A percentile compares a stretch with the other conserved stretches of the same genome.
phyloP scores from a whole-genome alignment of 2,888 invertebrate genomes.

The Cosmopolites sordidus region DNA sequence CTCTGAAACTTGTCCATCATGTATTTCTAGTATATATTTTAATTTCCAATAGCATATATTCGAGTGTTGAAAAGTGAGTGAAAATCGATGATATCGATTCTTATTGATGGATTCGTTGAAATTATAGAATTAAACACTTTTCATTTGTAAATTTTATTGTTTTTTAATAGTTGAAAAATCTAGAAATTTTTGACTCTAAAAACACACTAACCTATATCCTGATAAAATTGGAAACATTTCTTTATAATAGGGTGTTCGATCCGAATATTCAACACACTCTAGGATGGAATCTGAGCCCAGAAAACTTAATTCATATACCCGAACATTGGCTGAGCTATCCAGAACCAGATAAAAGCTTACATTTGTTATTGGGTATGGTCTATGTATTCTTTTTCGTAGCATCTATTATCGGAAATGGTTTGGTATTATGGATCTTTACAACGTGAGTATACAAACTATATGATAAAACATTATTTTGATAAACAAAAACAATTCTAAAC shows the following conservation, averaged over 20 bases:
- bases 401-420: constrained; percentile 69
- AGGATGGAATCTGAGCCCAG: constrained; percentile 74
- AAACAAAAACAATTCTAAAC: neutral
- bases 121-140: no score
- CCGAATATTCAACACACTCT: constrained; percentile 40
- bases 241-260: constrained; percentile 13
- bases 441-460: constrained; percentile 30
- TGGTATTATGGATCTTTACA: constrained; percentile 80
- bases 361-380: constrained; percentile 72
- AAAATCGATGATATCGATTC: no score
- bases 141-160: no score
- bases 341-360: constrained; percentile 76
- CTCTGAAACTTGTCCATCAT: no score
- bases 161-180: no score
- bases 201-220: no score
- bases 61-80: no score
- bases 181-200: no score
- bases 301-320: constrained; percentile 71
- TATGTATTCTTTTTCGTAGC: constrained; percentile 72
- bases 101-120: no score
- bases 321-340: constrained; percentile 77
- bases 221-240: neutral
- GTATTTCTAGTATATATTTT: no score
- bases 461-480: neutral
- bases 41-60: no score